Base-by-base conservation (phyloP, 2,888 invertebrate genomes). In the Rugalucina vietnamica region DNA sequence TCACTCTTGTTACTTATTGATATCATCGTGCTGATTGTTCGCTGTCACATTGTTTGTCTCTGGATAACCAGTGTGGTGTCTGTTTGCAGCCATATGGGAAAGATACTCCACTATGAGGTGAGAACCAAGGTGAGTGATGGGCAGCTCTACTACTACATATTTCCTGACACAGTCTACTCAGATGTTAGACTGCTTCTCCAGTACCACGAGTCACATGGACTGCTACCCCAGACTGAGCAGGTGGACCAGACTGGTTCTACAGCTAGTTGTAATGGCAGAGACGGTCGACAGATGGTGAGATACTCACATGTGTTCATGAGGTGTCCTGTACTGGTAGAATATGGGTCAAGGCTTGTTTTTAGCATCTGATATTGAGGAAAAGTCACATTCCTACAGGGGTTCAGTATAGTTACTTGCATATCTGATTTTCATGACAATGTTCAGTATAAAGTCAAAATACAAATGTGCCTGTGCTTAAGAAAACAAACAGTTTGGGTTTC, bases 131-230 rank as follows among this genome's bases (percentile, higher is more conserved):
- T 86, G 0, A 14, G 60, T 10, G 54, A 77, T 18, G 70, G 65
- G 14, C 36, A 49, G 18, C 54, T 85, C 37, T 57, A 70, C 5
- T 82, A 75, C 49, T 82, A 80, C 54, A 75, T 85, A 24, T 73
- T 69, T 24, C 71, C 70, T 18, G 71, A 79, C 29, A 70, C 27
- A 36, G 77, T 82, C 54, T 77, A 76, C 14, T 37, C 71, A n/a
- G 65, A 82, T 57, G 72, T 85, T 12, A 70, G 49, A 49, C 77
- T 82, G 34, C 50, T 85, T 37, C 49, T 85, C 21, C 54, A 77
- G 12, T 34, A 80, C 37, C 71, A 78, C 34, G 18, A 43, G 10
- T 24, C 39, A 21, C 54, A 80, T 60, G 85, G 85, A 10, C 77
- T 85, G 1, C 50, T 77, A 27, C 60, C 74, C 10, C 72, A 73